These are phyloP conservation scores for Mustela nigripes DNA, from an alignment of 2,113 vertebrate genomes.

Conservation along the genomic window DNA sequence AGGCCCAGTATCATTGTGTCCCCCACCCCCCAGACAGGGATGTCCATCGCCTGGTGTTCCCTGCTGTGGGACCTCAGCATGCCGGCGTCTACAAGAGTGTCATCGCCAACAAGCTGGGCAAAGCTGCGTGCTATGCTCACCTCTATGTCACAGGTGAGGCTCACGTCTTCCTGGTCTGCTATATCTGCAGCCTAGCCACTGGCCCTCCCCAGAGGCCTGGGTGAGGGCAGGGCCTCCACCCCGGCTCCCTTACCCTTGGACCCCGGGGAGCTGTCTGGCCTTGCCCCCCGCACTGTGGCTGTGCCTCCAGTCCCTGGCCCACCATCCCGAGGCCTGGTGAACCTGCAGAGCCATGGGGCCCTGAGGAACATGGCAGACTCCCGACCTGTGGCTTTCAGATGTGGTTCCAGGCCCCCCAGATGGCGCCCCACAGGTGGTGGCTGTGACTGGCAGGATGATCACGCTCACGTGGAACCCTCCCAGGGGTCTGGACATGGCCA, in stretches of 20 bases:
- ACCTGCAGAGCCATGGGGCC: background rate
- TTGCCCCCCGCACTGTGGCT: background rate
- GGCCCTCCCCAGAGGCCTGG: background rate
- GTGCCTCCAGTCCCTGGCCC: background rate
- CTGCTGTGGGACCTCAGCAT: constrained; percentile 92
- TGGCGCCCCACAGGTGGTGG: constrained; percentile 91
- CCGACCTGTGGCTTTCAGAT: constrained; percentile 87
- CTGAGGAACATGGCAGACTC: background rate
- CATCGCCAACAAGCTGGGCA: constrained; percentile 98
- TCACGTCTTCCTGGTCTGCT: background rate
- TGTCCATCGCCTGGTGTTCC: constrained; percentile 95
- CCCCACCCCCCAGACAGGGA: constrained; percentile 92
- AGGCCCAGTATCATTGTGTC: background rate
- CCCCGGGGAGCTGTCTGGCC: background rate
- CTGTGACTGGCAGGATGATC: constrained; percentile 94
- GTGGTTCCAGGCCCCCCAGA: constrained; percentile 97
- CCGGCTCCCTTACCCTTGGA: background rate
- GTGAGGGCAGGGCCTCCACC: background rate
- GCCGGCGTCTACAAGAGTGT: constrained; percentile 98
- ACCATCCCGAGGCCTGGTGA: background rate
- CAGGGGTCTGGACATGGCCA: constrained; percentile 94
- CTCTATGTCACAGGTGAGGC: constrained; percentile 96
- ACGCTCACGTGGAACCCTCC: constrained; percentile 95
- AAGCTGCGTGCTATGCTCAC: constrained; percentile 98
- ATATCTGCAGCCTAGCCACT: background rate